These are phyloP conservation scores for Oxygymnocypris stewartii DNA, from an alignment of 2,113 vertebrate species.

Conservation along the genomic window DNA sequence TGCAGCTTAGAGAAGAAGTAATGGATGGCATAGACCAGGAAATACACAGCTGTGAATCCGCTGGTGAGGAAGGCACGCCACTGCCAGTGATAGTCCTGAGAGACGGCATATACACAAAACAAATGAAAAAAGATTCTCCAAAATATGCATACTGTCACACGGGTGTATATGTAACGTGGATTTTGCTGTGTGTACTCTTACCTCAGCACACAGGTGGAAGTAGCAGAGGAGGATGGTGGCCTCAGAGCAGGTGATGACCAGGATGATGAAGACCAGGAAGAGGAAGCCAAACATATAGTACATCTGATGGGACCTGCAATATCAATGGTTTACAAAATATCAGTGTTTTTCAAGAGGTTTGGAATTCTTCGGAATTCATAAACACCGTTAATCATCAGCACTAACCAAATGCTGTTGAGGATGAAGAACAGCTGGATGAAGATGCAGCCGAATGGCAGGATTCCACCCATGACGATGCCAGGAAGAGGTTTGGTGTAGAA, in stretches of 20 bases:
- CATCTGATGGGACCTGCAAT: conserved; percentile 90
- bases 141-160: neutral
- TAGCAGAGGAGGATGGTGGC: conserved; percentile 88
- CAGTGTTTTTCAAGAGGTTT: neutral
- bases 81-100: conserved; percentile 93
- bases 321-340: neutral
- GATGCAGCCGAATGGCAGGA: conserved; percentile 92
- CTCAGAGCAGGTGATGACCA: conserved; percentile 86
- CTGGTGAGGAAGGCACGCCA: conserved; percentile 97
- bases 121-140: neutral
- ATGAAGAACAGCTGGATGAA: conserved; percentile 97
- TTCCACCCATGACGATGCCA: conserved; percentile 92
- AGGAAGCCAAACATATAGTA: conserved; percentile 96
- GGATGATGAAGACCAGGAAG: conserved; percentile 89
- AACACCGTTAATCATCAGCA: neutral
- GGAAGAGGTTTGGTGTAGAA: conserved; percentile 92
- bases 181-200: conserved; percentile 59
- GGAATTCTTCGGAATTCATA: neutral
- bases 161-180: neutral
- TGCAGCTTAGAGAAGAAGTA: conserved; percentile 95
- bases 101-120: neutral
- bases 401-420: conserved; percentile 94
- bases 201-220: conserved; percentile 91
- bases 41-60: conserved; percentile 92
- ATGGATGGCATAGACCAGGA: conserved; percentile 90